Evolutionary conservation across 2,113 vertebrate species (phyloP), one percentile per base, ranked within the genome.

Genomic region (Myotis yumanensis): DNA sequence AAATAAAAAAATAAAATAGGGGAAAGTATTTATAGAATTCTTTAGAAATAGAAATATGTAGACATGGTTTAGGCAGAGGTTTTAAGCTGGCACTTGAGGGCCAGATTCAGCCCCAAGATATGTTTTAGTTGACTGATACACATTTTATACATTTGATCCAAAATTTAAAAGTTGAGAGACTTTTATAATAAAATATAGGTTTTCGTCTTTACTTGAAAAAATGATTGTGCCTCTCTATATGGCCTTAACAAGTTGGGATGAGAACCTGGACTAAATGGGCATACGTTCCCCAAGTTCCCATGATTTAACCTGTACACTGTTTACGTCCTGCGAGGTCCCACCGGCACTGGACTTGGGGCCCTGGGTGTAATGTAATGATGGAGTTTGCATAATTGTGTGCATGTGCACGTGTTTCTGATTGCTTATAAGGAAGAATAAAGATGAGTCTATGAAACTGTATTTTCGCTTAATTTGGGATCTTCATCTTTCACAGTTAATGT

Each of bases 161-260:
- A 48, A 51, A 72, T 90, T 89, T 46, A n/a, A n/a, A 86, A 85
- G 46, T 40, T 46, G n/a, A 91, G 18, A 85, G 10, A 52, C n/a
- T 77, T 91, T 91, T 71, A 23, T 15, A 17, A 87, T 82, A 90
- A 72, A 66, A 77, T 94, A 23, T 7, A 46, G 32, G 64, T 82
- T 89, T 89, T 89, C 28, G n/a, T 77, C 52, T 93, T 90, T 72
- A 66, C 43, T 94, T 87, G 35, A 80, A 72, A 87, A 87, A 79
- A 64, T 46, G 22, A 66, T 48, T 71, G 3, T 80, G 17, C 20
- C 54, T 69, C 46, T 72, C 28, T 79, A 0, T 37, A 17, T 87
- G 32, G 7, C 86, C 83, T 0, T 64, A 76, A 68, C 2, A 66
- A 14, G 15, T 62, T 71, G 64, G 7, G 12, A 77, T 93, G 62